Conservation (phyloP, 2,113 vertebrate genomes). For the Engystomops pustulosus region DNA sequence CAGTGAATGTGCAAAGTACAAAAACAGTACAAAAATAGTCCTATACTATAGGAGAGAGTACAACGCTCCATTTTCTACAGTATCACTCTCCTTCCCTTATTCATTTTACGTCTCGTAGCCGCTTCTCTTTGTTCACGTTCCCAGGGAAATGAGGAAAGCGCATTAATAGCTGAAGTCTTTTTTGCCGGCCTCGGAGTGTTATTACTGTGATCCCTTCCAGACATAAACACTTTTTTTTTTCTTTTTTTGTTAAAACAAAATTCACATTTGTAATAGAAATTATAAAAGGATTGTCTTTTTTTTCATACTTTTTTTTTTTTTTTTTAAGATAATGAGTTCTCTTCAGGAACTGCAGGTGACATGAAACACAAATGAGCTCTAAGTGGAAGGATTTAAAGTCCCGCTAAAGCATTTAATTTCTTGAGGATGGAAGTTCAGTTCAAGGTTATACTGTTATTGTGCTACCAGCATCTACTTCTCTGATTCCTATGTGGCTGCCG, state of each 20-base stretch:
- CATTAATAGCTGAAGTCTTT: conserved; percentile 71
- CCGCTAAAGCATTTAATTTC: conserved; percentile 86
- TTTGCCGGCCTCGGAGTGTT: conserved; percentile 74
- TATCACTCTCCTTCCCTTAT: conserved; percentile 69
- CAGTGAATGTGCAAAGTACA: neutral
- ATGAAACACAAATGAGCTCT: conserved; percentile 83
- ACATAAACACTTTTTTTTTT: conserved; percentile 72
- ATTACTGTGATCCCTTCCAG: conserved; percentile 78
- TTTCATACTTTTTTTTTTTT: conserved; percentile 69
- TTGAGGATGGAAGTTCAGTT: conserved; percentile 86
- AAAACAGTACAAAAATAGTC: neutral
- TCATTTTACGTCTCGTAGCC: conserved; percentile 67
- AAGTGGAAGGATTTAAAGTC: conserved; percentile 88
- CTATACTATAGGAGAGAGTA: neutral
- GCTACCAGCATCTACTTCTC: conserved; percentile 79
- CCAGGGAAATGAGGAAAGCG: conserved; percentile 70
- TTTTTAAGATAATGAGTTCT: conserved; percentile 86
- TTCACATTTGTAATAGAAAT: conserved; percentile 82
- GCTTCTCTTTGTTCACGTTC: conserved; percentile 68
- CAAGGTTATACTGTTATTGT: conserved; percentile 90
- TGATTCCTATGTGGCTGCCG: conserved; percentile 76
- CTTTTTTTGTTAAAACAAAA: conserved; percentile 76
- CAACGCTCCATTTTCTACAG: conserved; percentile 8
- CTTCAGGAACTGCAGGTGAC: conserved; percentile 84
- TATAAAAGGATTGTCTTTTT: conserved; percentile 80